Base-by-base conservation (phyloP, 2,113 vertebrate genomes). In the Lepisosteus osseus region DNA sequence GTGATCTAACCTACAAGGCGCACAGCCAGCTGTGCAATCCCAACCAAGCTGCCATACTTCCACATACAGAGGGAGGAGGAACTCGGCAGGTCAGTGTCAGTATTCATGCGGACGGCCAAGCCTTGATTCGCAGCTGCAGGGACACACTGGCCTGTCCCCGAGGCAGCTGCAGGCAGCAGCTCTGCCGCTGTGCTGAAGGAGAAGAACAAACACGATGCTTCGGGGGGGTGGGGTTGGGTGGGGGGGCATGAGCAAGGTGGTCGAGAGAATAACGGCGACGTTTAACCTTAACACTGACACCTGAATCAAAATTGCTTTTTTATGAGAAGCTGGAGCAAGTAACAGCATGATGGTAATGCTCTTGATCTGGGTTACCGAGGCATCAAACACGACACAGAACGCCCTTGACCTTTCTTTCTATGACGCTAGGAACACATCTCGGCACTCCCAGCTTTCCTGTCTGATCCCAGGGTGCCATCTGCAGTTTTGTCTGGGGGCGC, bases 381-480 rank as follows among this genome's bases (percentile, higher is more conserved):
- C 74, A 83, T 86, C 82, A 86, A 86, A 82, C 75, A 74, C 72
- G 77, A 81, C 83, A 74, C 80, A 29, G 29, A 82, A 87, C 76
- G 78, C 74, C 81, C 78, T 85, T 88, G 87, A 90, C 86, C 86
- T 89, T 92, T 86, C 77, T 77, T 72, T 29, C 80, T 79, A 77
- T 76, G 69, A 71, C 63, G 42, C 67, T 72, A 29, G 74, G 77
- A 72, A 79, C 74, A 51, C 74, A 43, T 44, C 62, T 57, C 13
- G 68, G 67, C 70, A 62, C 61, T 70, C 77, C 9, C 67, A 63
- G 64, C 68, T 59, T 29, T 77, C 73, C 69, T 77, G 75, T 76
- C 79, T 73, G 77, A 78, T 74, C 74, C 77, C 69, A 11, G 70
- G 61, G 40, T 72, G 62, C 68, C 59, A 67, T 66, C 73, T 74